Evolutionary conservation across 2,797 vertebrate genomes (phyloP).

Genomic region (Pseudomugil tenellus): DNA sequence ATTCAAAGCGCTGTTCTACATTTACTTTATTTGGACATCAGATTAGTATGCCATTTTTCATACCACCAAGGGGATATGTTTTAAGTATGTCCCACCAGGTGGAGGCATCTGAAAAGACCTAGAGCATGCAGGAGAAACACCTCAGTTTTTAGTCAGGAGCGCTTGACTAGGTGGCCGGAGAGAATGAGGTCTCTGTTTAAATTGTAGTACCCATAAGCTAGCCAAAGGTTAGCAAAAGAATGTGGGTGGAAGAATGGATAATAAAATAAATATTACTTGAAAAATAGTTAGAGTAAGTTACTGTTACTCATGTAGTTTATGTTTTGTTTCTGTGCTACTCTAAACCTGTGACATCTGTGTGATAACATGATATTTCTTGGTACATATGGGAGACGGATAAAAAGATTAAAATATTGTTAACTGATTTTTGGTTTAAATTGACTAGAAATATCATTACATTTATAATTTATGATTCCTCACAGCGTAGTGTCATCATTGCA

Average conservation of each 20-base stretch:
- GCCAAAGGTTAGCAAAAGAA: background rate
- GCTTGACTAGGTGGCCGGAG: background rate
- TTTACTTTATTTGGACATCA: background rate
- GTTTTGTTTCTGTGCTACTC: background rate
- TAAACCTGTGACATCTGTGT: background rate
- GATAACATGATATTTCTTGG: background rate
- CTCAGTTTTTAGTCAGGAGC: background rate
- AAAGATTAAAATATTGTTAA: background rate
- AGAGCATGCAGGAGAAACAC: background rate
- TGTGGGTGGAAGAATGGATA: background rate
- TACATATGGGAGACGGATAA: too few relatives aligned
- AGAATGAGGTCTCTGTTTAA: background rate
- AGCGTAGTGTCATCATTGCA: slow-evolving; percentile 3
- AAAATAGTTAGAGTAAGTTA: too few relatives aligned
- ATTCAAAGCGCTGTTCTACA: background rate
- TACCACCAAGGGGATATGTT: background rate
- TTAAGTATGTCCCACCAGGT: background rate
- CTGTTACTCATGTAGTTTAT: background rate
- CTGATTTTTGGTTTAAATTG: slow-evolving; percentile 15
- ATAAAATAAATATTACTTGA: background rate
- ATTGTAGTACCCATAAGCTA: background rate
- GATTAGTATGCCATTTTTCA: background rate
- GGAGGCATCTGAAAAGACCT: background rate
- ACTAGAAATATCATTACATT: slow-evolving; percentile 20
- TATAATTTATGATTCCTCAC: background rate